Conservation (phyloP, 2,113 vertebrate species). For the Cervus canadensis region DNA sequence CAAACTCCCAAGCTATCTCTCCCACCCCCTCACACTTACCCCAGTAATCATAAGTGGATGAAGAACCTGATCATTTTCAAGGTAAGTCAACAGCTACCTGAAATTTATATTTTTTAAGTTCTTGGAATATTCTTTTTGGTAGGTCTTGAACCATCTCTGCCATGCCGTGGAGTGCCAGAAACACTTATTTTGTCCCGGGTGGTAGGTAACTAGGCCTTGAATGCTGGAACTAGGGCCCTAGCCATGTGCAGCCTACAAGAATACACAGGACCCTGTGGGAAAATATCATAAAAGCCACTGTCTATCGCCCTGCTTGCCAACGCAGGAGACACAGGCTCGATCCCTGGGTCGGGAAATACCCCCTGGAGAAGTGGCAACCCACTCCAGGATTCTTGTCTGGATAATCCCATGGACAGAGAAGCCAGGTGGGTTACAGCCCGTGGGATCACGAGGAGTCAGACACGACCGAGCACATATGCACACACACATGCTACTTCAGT, state of each 20-base stretch:
- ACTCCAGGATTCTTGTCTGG: not conserved
- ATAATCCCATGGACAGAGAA: not conserved
- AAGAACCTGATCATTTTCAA: not conserved
- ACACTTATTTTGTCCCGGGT: not conserved
- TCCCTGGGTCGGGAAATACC: not conserved
- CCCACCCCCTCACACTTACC: not conserved
- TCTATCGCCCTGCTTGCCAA: not conserved
- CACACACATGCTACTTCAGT: not conserved
- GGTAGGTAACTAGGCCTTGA: not conserved
- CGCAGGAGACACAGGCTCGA: not conserved
- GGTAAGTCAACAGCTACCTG: not conserved
- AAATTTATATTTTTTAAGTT: not conserved
- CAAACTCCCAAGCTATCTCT: not conserved
- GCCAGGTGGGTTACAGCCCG: not conserved
- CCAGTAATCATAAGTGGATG: not conserved
- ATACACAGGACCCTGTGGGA: not conserved
- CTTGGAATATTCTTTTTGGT: not conserved
- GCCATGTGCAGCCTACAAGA: not conserved
- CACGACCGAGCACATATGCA: not conserved
- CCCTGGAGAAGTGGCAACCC: not conserved
- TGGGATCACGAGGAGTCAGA: not conserved
- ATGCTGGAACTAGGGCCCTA: not conserved
- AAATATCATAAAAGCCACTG: not conserved
- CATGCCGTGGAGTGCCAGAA: not conserved
- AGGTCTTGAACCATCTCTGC: not conserved